Evolutionary conservation across 1,140 invertebrate genomes (phyloP).

Genomic region (Hesperophylax magnus): DNA sequence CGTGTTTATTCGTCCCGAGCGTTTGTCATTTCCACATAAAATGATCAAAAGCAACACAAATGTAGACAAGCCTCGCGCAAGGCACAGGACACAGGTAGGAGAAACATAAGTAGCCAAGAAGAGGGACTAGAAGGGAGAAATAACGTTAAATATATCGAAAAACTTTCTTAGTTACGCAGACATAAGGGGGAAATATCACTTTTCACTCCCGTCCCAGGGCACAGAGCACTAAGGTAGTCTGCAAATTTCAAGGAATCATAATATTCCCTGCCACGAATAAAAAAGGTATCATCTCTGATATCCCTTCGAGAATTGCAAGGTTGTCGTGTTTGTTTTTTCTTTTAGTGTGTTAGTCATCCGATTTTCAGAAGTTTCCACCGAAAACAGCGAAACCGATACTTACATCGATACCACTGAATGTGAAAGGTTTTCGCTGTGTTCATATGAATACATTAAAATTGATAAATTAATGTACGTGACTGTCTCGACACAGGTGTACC

Average conservation of each 20-base stretch:
- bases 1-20: conserved; percentile 49
- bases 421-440: too few species aligned
- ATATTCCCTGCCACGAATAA: neutral
- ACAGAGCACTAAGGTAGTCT: conserved; percentile 20
- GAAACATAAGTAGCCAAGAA: conserved; percentile 43
- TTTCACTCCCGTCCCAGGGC: conserved; percentile 34
- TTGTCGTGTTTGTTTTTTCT: too few species aligned
- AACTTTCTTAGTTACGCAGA: conserved; percentile 54
- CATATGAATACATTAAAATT: too few species aligned
- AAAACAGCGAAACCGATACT: too few species aligned
- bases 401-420: too few species aligned
- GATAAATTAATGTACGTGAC: too few species aligned
- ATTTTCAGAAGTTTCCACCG: too few species aligned
- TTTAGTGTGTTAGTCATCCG: too few species aligned
- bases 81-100: conserved; percentile 19
- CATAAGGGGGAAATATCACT: conserved; percentile 50
- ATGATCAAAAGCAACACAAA: conserved; percentile 52
- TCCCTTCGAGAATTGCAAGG: too few species aligned
- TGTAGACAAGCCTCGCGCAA: conserved; percentile 20
- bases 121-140: conserved; percentile 21
- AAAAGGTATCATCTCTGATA: neutral
- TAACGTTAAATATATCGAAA: conserved; percentile 56
- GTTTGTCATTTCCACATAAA: conserved; percentile 47
- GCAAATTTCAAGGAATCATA: neutral
- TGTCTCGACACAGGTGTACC: too few species aligned